Percentiles rank a stretch among this genome's conserved stretches.
Evolutionary conservation across 1,140 invertebrate species (phyloP).

Genomic region (Dendrolimus kikuchii): DNA sequence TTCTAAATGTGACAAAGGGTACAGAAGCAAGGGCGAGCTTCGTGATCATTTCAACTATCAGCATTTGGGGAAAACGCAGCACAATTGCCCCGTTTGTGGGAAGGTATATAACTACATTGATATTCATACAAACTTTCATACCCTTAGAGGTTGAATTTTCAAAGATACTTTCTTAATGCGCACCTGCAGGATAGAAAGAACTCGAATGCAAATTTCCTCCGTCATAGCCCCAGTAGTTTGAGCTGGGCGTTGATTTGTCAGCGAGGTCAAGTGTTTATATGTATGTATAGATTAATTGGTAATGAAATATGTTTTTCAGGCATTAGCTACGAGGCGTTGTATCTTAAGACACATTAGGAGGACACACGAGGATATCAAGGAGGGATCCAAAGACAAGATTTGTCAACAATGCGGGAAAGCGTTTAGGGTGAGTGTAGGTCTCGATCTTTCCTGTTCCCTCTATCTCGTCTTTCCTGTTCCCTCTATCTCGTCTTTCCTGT

Average conservation of each 20-base stretch:
- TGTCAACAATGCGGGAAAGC: conserved; percentile 29
- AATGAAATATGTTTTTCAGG: conserved; percentile 5
- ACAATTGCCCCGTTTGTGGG: conserved; percentile 27
- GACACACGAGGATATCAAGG: conserved; percentile 23
- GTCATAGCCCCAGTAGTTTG: too few relatives aligned
- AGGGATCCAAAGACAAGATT: conserved; percentile 18
- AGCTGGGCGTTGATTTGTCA: too few relatives aligned
- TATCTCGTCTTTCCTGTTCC: too few relatives aligned
- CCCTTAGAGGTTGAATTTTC: too few relatives aligned
- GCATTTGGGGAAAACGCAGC: conserved; percentile 27
- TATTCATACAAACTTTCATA: neutral
- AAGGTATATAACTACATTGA: conserved; percentile 20
- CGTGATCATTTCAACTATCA: conserved; percentile 34
- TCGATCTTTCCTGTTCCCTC: too few relatives aligned
- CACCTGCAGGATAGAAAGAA: too few relatives aligned
- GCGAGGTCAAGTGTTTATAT: too few relatives aligned
- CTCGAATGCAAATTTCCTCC: too few relatives aligned
- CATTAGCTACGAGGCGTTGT: conserved; percentile 21
- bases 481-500: too few relatives aligned
- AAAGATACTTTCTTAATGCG: too few relatives aligned
- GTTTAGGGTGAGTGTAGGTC: conserved; percentile 19
- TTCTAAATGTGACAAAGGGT: conserved; percentile 31
- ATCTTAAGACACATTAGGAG: conserved; percentile 28
- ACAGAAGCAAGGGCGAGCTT: conserved; percentile 26
- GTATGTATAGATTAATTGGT: too few relatives aligned